Conservation (phyloP, 2,888 invertebrate species). For the Brachyptera risi region DNA sequence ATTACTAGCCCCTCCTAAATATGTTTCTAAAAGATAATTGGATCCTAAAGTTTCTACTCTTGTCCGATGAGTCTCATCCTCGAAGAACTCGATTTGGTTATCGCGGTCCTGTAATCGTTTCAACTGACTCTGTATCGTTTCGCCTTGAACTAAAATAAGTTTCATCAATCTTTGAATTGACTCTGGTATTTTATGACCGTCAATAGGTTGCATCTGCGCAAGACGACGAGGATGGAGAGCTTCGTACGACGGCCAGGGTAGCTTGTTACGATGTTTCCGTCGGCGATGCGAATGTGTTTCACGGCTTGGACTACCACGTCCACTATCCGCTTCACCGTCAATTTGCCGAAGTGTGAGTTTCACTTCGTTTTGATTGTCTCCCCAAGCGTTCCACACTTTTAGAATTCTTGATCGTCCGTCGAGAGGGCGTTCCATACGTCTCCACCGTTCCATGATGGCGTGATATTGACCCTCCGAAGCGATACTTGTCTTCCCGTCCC, state of each 20-base stretch:
- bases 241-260: slow-evolving; percentile 29
- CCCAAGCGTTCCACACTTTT: slow-evolving; percentile 79
- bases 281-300: slow-evolving; percentile 19
- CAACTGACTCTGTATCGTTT: slow-evolving; percentile 50
- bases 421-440: slow-evolving; percentile 69
- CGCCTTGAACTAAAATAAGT: slow-evolving; percentile 56
- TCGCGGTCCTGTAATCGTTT: slow-evolving; percentile 60
- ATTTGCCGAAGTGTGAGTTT: slow-evolving; percentile 46
- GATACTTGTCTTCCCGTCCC: slow-evolving; percentile 45
- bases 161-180: slow-evolving; percentile 51
- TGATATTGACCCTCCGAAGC: slow-evolving; percentile 45
- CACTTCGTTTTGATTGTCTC: slow-evolving; percentile 59
- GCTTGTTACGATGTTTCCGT: slow-evolving; percentile 40
- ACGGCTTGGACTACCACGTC: slow-evolving; percentile 39
- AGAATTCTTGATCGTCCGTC: slow-evolving; percentile 68
- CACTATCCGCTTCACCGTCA: slow-evolving; percentile 40
- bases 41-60: slow-evolving; percentile 71
- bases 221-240: slow-evolving; percentile 41
- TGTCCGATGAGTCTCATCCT: slow-evolving; percentile 70
- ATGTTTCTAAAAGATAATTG: slow-evolving; percentile 74
- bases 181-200: slow-evolving; percentile 27
- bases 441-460: slow-evolving; percentile 72
- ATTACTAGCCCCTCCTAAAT: slow-evolving; percentile 49
- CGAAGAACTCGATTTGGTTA: slow-evolving; percentile 71
- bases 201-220: slow-evolving; percentile 39